phyloP scores from a whole-genome alignment of 1,140 invertebrate genomes.

The Drosophila repleta region DNA sequence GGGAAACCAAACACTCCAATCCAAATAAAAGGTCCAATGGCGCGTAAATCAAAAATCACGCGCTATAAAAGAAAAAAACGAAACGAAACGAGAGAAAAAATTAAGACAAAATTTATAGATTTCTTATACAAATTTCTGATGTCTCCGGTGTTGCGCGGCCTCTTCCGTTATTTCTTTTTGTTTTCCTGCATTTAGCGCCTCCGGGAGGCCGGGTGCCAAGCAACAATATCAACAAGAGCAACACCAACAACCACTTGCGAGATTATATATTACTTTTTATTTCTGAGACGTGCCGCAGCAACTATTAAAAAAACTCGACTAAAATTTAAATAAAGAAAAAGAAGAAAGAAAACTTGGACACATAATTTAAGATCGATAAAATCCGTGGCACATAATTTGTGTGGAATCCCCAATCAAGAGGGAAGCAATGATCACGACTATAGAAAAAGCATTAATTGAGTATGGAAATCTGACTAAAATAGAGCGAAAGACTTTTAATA shows the following conservation, averaged over 20 bases:
- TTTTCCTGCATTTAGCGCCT: slow-evolving; percentile 78
- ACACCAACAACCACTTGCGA: slow-evolving; percentile 63
- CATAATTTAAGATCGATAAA: slow-evolving; percentile 3
- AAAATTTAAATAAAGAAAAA: slow-evolving; percentile 2
- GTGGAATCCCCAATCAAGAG: background rate
- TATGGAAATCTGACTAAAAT: slow-evolving; percentile 2
- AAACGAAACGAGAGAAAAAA: slow-evolving; percentile 49
- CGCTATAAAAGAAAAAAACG: slow-evolving; percentile 41
- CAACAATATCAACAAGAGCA: slow-evolving; percentile 33
- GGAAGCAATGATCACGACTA: slow-evolving; percentile 17
- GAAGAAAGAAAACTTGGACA: background rate
- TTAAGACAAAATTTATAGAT: slow-evolving; percentile 66
- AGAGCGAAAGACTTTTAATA: too few species aligned
- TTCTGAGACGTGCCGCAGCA: slow-evolving; percentile 33
- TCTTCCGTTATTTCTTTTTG: slow-evolving; percentile 29
- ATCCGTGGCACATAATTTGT: slow-evolving; percentile 18
- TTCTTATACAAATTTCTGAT: slow-evolving; percentile 44
- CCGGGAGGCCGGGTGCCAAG: slow-evolving; percentile 20
- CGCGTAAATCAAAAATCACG: slow-evolving; percentile 80
- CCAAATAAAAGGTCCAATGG: slow-evolving; percentile 76
- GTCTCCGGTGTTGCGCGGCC: slow-evolving; percentile 10
- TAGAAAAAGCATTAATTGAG: slow-evolving; percentile 19
- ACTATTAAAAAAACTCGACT: slow-evolving; percentile 1
- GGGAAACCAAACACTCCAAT: slow-evolving; percentile 66
- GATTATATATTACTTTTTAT: slow-evolving; percentile 50